These are phyloP conservation scores for Linnaemya vulpina DNA, from an alignment of 2,888 invertebrate species.

Conservation along the genomic window DNA sequence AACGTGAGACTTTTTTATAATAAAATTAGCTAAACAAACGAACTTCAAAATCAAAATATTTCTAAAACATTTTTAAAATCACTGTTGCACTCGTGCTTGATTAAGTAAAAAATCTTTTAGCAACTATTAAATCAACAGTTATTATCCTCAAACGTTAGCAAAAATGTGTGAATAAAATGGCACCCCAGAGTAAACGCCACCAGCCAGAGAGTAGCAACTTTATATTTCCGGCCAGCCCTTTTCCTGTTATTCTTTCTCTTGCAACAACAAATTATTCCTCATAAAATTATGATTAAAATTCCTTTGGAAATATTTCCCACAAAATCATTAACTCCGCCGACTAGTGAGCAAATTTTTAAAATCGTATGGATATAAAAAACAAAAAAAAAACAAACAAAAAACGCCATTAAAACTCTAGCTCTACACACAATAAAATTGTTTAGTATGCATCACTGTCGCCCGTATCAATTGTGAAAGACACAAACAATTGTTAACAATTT, in stretches of 20 bases:
- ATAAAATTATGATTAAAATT: conserved; percentile 11
- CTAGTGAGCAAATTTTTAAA: not conserved
- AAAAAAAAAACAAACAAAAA: not conserved
- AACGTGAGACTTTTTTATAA: conserved; percentile 54
- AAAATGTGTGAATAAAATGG: not conserved
- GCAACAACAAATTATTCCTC: not conserved
- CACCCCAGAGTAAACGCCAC: conserved; percentile 7
- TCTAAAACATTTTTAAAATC: conserved; percentile 14
- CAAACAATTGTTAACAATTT: conserved; percentile 29
- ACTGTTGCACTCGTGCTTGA: not conserved
- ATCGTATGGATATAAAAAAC: too few relatives aligned
- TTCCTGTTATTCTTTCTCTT: conserved; percentile 11
- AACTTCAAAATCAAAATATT: conserved; percentile 2
- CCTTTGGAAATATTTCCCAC: not conserved
- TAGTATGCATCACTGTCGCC: conserved; percentile 49
- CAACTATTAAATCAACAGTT: conserved; percentile 21
- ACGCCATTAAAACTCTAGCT: not conserved
- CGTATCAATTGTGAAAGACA: conserved; percentile 4
- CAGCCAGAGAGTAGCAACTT: not conserved
- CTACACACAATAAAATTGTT: conserved; percentile 13
- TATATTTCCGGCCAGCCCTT: conserved; percentile 38
- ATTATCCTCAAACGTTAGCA: not conserved
- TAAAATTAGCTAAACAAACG: not conserved
- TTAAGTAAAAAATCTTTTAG: not conserved
- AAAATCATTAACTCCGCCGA: not conserved